Conservation (phyloP, 2,113 vertebrate species). For the Calonectris borealis region DNA sequence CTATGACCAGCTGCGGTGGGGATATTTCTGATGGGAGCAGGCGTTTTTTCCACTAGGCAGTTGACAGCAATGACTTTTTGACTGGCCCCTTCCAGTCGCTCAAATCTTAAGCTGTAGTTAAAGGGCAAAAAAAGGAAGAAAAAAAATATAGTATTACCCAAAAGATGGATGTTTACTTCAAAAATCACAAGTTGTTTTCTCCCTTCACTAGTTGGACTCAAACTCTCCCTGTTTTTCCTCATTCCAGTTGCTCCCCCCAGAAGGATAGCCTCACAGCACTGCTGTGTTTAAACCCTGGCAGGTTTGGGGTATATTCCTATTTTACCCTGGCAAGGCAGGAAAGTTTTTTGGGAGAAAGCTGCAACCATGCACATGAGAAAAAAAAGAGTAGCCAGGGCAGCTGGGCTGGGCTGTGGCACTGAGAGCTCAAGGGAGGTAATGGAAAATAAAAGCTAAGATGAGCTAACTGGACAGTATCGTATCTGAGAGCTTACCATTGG, state of each 20-base stretch:
- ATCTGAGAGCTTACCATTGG: not conserved
- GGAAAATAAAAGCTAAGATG: not conserved
- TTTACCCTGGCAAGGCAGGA: not conserved
- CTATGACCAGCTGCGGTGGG: not conserved
- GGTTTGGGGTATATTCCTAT: not conserved
- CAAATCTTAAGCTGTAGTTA: not conserved
- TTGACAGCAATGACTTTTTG: slow-evolving; percentile 25
- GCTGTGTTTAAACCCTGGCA: not conserved
- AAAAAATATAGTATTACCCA: not conserved
- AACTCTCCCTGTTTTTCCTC: not conserved
- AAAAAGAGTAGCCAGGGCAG: not conserved
- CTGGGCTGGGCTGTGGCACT: not conserved
- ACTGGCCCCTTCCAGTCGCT: not conserved
- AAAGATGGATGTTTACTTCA: not conserved
- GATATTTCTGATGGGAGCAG: not conserved
- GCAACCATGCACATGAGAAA: not conserved
- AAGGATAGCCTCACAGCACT: not conserved
- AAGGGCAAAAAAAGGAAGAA: not conserved
- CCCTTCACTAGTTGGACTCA: not conserved
- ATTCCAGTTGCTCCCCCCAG: not conserved
- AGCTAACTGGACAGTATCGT: not conserved
- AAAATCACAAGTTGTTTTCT: not conserved
- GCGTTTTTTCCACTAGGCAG: not conserved
- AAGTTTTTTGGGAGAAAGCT: not conserved
- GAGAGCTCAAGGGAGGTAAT: not conserved